Evolutionary conservation across 2,888 invertebrate genomes (phyloP), one percentile per base, ranked within the genome.

Genomic region (Helleia helle): DNA sequence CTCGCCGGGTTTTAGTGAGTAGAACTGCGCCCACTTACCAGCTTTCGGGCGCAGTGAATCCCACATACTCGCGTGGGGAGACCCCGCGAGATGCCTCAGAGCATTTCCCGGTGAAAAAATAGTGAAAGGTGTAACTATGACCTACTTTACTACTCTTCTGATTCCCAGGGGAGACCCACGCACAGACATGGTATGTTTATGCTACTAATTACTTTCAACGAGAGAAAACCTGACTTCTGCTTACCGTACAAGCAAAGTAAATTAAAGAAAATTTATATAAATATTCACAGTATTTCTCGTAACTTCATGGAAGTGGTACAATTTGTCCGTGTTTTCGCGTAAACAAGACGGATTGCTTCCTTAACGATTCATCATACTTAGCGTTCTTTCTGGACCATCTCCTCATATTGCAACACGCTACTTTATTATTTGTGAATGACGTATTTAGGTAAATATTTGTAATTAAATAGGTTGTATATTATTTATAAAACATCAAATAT

Each of bases 311-410:
- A 31, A 44, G 34, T 42, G 48, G 42, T 42, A 44, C 46, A 50
- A 48, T 50, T 50, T 50, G 50, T 62, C 58, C 49, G 49, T 28
- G 37, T 46, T 51, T 41, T 55, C 51, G 50, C 50, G 54, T 55
- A 59, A 61, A 63, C 56, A 65, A 61, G 63, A 65, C 51, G 46
- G 60, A 70, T 70, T 52, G 58, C 46, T 50, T 50, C 52, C 46
- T 47, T 47, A 45, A 62, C 65, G 38, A 50, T 54, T 53, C 44
- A 59, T 65, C 61, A 64, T 57, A 52, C 54, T 49, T 51, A 50
- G 41, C 38, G 44, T 41, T 41, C 28, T 39, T 36, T 37, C 24
- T 41, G 41, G 38, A 38, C 36, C 38, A 38, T 41, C 39, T 43
- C 14, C 15, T 31, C 27, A 26, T 17, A 36, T 36, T 40, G 27